Evolutionary conservation across 2,113 vertebrate genomes (phyloP).

Genomic region (Megalops atlanticus): DNA sequence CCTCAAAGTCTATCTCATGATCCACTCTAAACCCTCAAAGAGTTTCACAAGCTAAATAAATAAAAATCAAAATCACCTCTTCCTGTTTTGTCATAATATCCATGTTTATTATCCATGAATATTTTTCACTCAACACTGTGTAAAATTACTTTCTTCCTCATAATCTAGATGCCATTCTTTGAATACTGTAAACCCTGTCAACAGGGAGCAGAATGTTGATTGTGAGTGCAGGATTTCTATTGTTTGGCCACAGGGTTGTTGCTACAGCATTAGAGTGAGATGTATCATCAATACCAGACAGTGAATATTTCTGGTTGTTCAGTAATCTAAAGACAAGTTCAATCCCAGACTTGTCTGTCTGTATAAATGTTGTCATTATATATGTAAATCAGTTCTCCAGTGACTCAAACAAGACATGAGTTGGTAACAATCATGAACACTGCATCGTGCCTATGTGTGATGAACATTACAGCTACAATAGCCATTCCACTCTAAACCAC

Average conservation of each 20-base stretch:
- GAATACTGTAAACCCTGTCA: background rate
- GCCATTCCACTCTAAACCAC: too few species aligned
- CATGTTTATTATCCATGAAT: too few species aligned
- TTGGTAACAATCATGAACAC: background rate
- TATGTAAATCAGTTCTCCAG: background rate
- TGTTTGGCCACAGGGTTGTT: background rate
- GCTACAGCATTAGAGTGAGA: background rate
- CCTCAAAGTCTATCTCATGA: background rate
- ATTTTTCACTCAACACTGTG: background rate
- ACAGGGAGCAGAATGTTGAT: background rate
- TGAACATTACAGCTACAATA: too few species aligned
- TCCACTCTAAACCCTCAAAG: constrained; percentile 2
- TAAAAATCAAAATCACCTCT: background rate
- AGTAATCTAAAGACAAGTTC: background rate
- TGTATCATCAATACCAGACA: background rate
- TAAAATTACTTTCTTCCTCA: background rate
- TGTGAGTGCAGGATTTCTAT: background rate
- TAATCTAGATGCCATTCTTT: background rate
- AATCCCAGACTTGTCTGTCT: background rate
- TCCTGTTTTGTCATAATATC: background rate
- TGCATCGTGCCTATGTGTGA: background rate
- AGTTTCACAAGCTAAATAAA: background rate
- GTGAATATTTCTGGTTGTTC: background rate
- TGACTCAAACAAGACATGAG: background rate
- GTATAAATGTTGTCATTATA: background rate